phyloP scores from a whole-genome alignment of 1,140 invertebrate species.

The Anthonomus grandis region DNA sequence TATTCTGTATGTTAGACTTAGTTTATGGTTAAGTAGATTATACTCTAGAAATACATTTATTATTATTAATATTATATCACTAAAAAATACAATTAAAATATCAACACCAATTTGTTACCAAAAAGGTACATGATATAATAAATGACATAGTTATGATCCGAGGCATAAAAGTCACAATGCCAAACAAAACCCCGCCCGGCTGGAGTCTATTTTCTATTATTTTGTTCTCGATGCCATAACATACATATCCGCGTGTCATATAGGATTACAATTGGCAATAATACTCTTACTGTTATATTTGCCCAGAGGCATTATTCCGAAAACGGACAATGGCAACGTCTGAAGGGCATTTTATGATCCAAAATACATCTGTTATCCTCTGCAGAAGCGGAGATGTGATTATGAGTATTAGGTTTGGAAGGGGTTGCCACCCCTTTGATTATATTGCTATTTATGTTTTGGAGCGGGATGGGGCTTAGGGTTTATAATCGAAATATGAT shows the following conservation, averaged over 20 bases:
- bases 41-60: too few species aligned
- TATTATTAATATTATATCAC: too few species aligned
- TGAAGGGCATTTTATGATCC: constrained; percentile 26
- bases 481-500: too few species aligned
- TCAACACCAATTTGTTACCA: too few species aligned
- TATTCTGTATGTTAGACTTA: too few species aligned
- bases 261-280: constrained; percentile 27
- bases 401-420: constrained; percentile 21
- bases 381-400: constrained; percentile 20
- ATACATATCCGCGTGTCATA: constrained; percentile 17
- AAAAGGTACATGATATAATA: background rate
- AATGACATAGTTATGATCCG: background rate
- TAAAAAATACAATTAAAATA: too few species aligned
- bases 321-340: constrained; percentile 17
- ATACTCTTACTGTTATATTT: constrained; percentile 28
- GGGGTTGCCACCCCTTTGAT: constrained; percentile 12
- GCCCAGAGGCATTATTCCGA: constrained; percentile 16
- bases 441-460: background rate
- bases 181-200: background rate
- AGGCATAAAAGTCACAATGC: constrained; percentile 3
- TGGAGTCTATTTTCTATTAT: constrained; percentile 17
- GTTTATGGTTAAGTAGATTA: too few species aligned
- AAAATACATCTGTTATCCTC: constrained; percentile 29
- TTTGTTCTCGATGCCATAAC: constrained; percentile 9
- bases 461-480: too few species aligned